Base-by-base conservation (phyloP, 2,888 invertebrate genomes). In the Mellilla xanthometata region DNA sequence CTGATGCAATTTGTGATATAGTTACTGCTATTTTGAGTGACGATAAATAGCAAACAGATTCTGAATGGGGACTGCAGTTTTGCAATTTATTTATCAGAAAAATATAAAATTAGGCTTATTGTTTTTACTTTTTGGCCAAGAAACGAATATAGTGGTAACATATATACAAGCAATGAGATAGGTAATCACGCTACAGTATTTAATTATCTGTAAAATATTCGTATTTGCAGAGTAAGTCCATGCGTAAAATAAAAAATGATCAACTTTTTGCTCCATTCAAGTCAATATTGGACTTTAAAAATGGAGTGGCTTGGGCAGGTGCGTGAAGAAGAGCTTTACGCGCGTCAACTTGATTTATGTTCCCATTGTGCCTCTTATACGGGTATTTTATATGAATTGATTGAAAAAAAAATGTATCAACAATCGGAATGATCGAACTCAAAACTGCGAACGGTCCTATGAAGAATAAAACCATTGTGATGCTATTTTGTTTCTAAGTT, bases 331-430 rank as follows among this genome's bases (percentile, higher is more conserved):
- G n/a, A n/a, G 49, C 56, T 52, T 56, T 52, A 46, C n/a, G 48
- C 31, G 56, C 56, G 54, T 56, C 56, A 50, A 48, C 35, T 54
- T 52, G 57, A 57, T 57, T 57, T 57, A 57, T 54, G 47, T 49
- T 35, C 41, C 57, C 52, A 57, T 57, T 57, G 57, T 57, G 39
- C 33, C 28, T 49, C 40, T 44, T 51, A 50, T 46, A 56, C 32
- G 50, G 52, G 43, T 39, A 50, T 52, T 53, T 50, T 41, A 46
- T 54, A 56, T 54, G 45, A 50, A 48, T 49, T 40, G 50, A 50
- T 53, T 42, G 36, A 44, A 52, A 52, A 39, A 24, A 13, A 28
- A 27, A 22, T 13, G 24, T 15, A 31, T 39, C 24, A 30, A 24
- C 35, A 12, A 24, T n/a, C n/a, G 24, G 24, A 8, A 3, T 2